Evolutionary conservation across 2,888 invertebrate genomes (phyloP).

Genomic region (Philereme vetulata): DNA sequence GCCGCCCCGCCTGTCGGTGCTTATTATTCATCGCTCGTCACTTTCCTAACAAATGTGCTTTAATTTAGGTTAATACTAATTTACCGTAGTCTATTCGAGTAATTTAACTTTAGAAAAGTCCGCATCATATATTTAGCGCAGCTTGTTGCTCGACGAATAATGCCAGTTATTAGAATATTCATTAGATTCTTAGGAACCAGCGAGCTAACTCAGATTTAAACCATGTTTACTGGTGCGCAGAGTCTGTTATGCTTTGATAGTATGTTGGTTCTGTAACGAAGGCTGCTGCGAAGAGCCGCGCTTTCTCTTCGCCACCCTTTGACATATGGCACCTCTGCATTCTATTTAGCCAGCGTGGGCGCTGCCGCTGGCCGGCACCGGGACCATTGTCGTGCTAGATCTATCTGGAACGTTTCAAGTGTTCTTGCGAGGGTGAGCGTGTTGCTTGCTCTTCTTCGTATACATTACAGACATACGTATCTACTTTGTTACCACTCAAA

Average conservation of each 20-base stretch:
- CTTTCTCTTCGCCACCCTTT: conserved; percentile 20
- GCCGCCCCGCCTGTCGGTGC: not conserved
- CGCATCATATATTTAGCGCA: conserved; percentile 12
- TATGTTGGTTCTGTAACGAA: no score
- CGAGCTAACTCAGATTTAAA: not conserved
- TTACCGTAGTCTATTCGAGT: conserved; percentile 20
- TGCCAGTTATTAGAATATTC: conserved; percentile 20
- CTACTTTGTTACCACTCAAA: no score
- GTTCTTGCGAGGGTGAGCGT: no score
- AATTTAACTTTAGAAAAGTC: conserved; percentile 13
- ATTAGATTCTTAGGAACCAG: conserved; percentile 6
- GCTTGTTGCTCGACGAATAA: conserved; percentile 4
- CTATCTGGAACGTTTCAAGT: no score
- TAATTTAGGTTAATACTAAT: conserved; percentile 15
- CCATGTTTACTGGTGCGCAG: not conserved
- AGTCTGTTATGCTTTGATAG: not conserved
- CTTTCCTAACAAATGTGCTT: conserved; percentile 9
- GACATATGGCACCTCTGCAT: conserved; percentile 3
- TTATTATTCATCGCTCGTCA: conserved; percentile 3
- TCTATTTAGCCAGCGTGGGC: no score
- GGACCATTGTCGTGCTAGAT: no score
- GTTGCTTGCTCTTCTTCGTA: no score
- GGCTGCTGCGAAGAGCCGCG: not conserved
- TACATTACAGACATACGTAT: no score
- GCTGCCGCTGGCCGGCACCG: no score